Evolutionary conservation across 2,797 vertebrate genomes (phyloP), one percentile per base, ranked within the genome.

Genomic region (Amblyraja radiata): DNA sequence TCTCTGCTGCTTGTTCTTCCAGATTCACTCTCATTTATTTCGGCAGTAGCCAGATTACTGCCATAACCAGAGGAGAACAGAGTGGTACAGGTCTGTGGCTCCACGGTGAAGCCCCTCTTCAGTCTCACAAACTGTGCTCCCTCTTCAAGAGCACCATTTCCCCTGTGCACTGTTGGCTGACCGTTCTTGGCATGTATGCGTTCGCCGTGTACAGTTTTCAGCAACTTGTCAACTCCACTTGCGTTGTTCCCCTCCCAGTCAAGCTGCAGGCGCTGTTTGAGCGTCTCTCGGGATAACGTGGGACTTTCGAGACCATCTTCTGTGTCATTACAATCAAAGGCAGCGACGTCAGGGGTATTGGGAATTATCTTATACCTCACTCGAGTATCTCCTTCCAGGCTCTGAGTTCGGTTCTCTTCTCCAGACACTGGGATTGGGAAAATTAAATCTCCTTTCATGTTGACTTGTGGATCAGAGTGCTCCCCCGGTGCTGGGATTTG

Each of bases 1-100:
- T 91, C 88, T 46, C 88, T 91, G 18, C 68, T 6, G 36, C n/a
- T 23, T 23, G 65, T 73, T 91, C 65, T 46, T 14, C 36, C 88
- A 73, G 32, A 91, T 25, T 36, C 23, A 11, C 76, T 79, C 16
- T 21, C 9, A 65, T 23, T 79, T 73, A 71, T 36, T 71, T 80
- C 25, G 13, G 77, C 21, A 28, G 39, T 90, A 65, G 83, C 79
- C 79, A 94, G 74, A 93, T 54, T 88, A 83, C 92, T 83, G 68
- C 58, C 83, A 1, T 96, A 96, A 21, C 96, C 96, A 28, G 96
- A 97, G 93, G 96, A 96, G 93, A 94, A 95, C 16, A 23, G 94
- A 65, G 95, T 94, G 93, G 94, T 6, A 32, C 65, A 25, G 74
- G 94, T 94, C 73, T 93, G 76, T 23, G 93, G 94, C 65, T 93